Percentiles rank a stretch among this genome's conserved stretches.
These are phyloP conservation scores for Andrena trimmerana DNA, from an alignment of 2,888 invertebrate species.

Conservation along the genomic window DNA sequence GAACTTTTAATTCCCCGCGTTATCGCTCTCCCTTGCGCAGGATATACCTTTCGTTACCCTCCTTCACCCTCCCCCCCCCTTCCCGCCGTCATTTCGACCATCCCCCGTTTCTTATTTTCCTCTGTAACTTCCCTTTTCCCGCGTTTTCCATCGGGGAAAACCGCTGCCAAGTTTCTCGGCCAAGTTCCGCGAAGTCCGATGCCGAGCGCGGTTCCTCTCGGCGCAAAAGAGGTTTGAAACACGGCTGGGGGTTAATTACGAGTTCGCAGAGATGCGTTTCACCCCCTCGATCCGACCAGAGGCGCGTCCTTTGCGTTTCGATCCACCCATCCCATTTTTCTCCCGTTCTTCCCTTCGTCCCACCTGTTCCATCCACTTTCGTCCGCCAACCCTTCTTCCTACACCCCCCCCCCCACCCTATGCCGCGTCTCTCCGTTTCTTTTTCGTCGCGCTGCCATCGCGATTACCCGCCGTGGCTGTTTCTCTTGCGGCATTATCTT, in stretches of 20 bases:
- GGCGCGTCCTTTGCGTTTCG: background rate
- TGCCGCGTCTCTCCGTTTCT: background rate
- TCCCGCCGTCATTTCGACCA: conserved; percentile 1
- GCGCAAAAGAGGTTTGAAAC: conserved; percentile 48
- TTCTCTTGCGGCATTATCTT: conserved; percentile 33
- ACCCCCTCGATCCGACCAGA: conserved; percentile 26
- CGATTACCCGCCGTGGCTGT: conserved; percentile 16
- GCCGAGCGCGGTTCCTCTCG: conserved; percentile 41
- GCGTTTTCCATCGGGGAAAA: conserved; percentile 19
- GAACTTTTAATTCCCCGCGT: conserved; percentile 57
- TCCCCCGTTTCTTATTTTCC: conserved; percentile 30
- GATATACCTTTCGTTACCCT: conserved; percentile 26
- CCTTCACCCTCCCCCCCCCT: background rate
- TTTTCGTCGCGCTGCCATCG: conserved; percentile 11
- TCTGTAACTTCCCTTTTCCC: conserved; percentile 44
- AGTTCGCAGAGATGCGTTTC: conserved; percentile 61
- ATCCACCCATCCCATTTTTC: background rate
- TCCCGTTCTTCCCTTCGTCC: background rate
- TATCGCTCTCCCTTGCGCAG: conserved; percentile 39
- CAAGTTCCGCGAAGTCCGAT: conserved; percentile 55
- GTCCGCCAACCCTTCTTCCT: no score
- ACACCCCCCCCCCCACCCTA: no score
- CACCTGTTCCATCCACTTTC: background rate
- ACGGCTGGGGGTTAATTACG: conserved; percentile 70
- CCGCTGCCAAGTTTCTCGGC: conserved; percentile 51